phyloP scores from a whole-genome alignment of 2,797 vertebrate species.

The Limnodromus scolopaceus region DNA sequence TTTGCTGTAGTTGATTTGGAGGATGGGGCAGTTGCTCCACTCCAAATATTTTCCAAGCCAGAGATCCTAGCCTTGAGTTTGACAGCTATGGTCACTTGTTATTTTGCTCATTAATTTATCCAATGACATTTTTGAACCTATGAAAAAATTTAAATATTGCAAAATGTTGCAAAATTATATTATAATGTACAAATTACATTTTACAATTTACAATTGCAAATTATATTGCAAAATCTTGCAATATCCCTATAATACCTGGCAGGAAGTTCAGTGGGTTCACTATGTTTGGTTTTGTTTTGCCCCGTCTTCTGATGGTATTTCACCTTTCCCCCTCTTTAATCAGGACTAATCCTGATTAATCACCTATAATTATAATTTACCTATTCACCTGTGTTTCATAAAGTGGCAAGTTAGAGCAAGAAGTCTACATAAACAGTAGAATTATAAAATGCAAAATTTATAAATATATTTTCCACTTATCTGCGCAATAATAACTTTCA shows the following conservation, averaged over 20 bases:
- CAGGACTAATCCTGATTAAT: neutral
- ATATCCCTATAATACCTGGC: neutral
- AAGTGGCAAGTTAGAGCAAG: neutral
- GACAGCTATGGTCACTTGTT: neutral
- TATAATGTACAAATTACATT: neutral
- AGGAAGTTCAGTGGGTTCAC: neutral
- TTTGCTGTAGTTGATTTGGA: neutral
- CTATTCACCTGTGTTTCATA: neutral
- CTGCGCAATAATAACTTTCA: neutral
- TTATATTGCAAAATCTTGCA: neutral
- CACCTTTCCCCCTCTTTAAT: neutral
- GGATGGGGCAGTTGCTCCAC: neutral
- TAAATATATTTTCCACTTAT: neutral
- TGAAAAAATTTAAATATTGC: neutral
- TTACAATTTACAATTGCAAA: neutral
- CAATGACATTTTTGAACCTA: neutral
- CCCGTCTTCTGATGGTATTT: neutral
- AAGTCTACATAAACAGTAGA: neutral
- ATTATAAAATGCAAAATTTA: neutral
- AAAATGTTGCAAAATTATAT: neutral
- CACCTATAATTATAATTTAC: neutral
- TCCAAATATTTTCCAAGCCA: neutral
- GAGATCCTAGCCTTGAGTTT: neutral
- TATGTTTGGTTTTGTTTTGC: neutral
- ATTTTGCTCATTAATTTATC: neutral